These are phyloP conservation scores for Podocnemis expansa DNA, from an alignment of 2,113 vertebrate genomes.

Conservation along the genomic window DNA sequence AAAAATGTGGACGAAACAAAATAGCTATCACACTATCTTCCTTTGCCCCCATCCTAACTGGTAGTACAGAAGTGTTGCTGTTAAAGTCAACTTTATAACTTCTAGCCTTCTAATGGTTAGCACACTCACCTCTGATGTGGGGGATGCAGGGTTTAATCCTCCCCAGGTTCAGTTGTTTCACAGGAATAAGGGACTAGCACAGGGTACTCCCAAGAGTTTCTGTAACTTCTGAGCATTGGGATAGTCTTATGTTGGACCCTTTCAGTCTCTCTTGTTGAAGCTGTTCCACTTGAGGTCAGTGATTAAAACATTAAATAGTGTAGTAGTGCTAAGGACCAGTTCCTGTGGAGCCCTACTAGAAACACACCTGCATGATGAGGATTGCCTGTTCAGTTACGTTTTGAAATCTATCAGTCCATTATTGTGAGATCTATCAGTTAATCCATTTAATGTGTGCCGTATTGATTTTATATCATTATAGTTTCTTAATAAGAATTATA, in stretches of 20 bases:
- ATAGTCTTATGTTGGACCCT: too few relatives aligned
- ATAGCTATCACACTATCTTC: background rate
- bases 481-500: background rate
- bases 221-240: too few relatives aligned
- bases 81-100: background rate
- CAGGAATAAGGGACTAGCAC: too few relatives aligned
- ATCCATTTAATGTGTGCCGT: background rate
- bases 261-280: too few relatives aligned
- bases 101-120: too few relatives aligned
- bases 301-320: background rate
- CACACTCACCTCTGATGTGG: too few relatives aligned
- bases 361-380: background rate
- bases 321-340: background rate
- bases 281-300: too few relatives aligned
- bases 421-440: background rate
- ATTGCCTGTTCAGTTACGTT: background rate
- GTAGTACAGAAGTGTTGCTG: background rate
- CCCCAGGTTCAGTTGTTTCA: too few relatives aligned
- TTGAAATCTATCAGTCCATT: background rate
- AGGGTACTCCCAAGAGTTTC: too few relatives aligned
- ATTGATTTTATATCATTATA: background rate
- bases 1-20: background rate
- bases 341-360: background rate
- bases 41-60: background rate
- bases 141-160: too few relatives aligned